These are phyloP conservation scores for Martes martes DNA, from an alignment of 2,113 vertebrate genomes.

Conservation along the genomic window DNA sequence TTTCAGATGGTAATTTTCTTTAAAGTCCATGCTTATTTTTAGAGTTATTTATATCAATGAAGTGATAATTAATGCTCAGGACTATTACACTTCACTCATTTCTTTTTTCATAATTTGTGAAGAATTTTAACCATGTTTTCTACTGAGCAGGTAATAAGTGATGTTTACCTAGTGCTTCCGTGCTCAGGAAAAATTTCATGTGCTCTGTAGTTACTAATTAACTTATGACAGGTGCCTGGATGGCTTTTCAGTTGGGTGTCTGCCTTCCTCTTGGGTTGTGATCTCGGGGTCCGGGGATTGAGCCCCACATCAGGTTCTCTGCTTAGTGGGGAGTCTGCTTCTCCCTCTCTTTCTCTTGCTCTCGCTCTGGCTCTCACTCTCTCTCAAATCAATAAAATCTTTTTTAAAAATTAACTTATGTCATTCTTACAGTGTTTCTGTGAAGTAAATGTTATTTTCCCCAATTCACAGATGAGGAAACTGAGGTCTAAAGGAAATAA, in stretches of 20 bases:
- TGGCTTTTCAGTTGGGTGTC: too few species aligned
- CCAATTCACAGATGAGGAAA: neutral
- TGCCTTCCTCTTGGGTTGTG: too few species aligned
- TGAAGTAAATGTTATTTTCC: neutral
- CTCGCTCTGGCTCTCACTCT: too few species aligned
- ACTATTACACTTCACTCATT: neutral
- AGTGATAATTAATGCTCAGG: slow-evolving; percentile 1
- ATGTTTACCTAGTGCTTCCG: neutral
- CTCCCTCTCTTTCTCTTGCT: too few species aligned
- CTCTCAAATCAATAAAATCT: too few species aligned
- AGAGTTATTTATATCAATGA: slow-evolving; percentile 9
- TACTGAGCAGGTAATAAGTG: neutral
- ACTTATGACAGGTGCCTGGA: neutral
- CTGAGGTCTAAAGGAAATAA: neutral
- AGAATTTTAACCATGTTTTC: neutral
- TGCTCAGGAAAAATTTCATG: neutral
- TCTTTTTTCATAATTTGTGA: neutral
- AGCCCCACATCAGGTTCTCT: too few species aligned
- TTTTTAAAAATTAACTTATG: neutral
- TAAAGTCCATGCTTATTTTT: neutral
- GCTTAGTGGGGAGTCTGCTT: too few species aligned
- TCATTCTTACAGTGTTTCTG: neutral
- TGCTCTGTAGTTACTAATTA: neutral
- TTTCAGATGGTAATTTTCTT: neutral
- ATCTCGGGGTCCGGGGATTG: too few species aligned